Conservation (phyloP, 64 coral and sea anemone genomes). For the Stichodactyla helianthus region DNA sequence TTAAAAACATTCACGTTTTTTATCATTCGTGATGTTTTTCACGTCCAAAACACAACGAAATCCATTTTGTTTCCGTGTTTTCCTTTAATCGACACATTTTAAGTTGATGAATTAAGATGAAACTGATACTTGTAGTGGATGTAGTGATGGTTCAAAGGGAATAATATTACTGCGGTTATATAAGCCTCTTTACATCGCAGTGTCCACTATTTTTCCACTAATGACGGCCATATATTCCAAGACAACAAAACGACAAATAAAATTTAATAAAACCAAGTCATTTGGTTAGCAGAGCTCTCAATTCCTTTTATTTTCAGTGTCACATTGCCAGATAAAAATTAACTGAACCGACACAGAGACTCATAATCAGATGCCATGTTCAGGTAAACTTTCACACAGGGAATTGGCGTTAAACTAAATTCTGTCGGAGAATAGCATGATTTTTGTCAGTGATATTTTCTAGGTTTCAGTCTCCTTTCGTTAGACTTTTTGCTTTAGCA, state of each 20-base stretch:
- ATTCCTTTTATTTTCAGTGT: too few relatives aligned
- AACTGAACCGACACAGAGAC: too few relatives aligned
- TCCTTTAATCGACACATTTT: background rate
- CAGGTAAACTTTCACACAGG: too few relatives aligned
- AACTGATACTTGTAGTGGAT: background rate
- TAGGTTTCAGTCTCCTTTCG: too few relatives aligned
- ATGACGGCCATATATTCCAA: background rate
- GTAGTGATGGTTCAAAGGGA: background rate
- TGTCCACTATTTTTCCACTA: background rate
- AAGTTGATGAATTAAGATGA: background rate
- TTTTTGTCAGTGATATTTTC: too few relatives aligned
- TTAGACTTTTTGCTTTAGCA: too few relatives aligned
- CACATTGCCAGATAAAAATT: too few relatives aligned
- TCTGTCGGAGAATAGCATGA: too few relatives aligned
- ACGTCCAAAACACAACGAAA: background rate
- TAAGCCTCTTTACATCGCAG: background rate
- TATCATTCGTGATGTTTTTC: background rate
- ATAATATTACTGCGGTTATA: background rate
- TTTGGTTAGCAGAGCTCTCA: too few relatives aligned
- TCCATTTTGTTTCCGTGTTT: background rate
- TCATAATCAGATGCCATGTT: too few relatives aligned
- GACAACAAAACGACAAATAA: background rate
- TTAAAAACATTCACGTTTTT: background rate
- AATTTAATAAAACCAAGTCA: background rate
- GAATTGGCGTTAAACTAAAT: too few relatives aligned